Base-by-base conservation (phyloP, 1,140 invertebrate genomes). In the Leguminivora glycinivorella region DNA sequence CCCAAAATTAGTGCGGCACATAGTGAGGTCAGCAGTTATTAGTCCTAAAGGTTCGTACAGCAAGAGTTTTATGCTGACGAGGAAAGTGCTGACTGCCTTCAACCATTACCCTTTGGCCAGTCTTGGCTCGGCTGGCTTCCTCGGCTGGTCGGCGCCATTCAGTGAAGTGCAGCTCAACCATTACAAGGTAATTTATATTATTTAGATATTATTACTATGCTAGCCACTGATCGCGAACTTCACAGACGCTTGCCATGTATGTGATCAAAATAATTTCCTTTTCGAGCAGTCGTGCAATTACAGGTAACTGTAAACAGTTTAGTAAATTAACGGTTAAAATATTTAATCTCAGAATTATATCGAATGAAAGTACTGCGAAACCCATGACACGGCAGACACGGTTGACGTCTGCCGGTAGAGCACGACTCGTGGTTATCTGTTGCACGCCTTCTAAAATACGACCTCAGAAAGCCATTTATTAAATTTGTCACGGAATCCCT, bases 21-120 rank as follows among this genome's bases (percentile, higher is more conserved):
- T 92, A 29, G 71, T 93, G 9, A 89, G 94, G 56, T 94, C 94
- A 14, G 88, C 92, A 0, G 82, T 92, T 40, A 88, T 94, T 17
- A 95, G 94, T 77, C 93, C 93, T 4, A 89, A 93, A 72, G 94
- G 94, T 7, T 93, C 94, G 69, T 95, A 94, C 52, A 94, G 94
- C 7, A 96, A 96, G 79, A 96, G 95, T 82, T 95, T 96, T 80
- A 93, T 95, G 70, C 92, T 93, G 12, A 95, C 95, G 1, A 92
- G 92, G 67, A 93, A 92, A 56, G 92, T 95, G 26, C 85, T 95
- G 73, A 95, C 93, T 31, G 95, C 95, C 66, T 95, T 96, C 85
- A 96, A 96, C 85, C 95, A 96, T 82, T 96, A 96, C 75, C 94
- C 95, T 1, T 80, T 96, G 63, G 92, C 93, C 56, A 91, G 93